Evolutionary conservation across 1,140 invertebrate genomes (phyloP), one percentile per base, ranked within the genome.

Genomic region (Sogatella furcifera): DNA sequence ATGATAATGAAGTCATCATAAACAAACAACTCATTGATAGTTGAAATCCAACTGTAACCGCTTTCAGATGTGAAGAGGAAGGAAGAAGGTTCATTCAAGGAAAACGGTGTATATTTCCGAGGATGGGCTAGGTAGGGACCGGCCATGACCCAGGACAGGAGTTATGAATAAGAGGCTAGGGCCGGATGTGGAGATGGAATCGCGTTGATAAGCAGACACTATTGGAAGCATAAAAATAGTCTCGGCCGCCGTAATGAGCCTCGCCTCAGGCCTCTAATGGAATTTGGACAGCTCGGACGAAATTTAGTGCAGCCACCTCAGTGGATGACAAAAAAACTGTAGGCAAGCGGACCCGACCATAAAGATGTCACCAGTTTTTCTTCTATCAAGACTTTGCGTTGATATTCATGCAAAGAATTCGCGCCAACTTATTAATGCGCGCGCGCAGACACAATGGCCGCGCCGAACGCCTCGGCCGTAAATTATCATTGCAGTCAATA

Each of bases 401-500:
- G 24, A 28, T 28, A 28, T 28, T n/a, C n/a, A n/a, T n/a, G n/a
- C n/a, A n/a, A n/a, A n/a, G n/a, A n/a, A n/a, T n/a, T n/a, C n/a
- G n/a, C n/a, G n/a, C n/a, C n/a, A n/a, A n/a, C n/a, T n/a, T n/a
- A n/a, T n/a, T 28, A 6, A 6, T 9, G 17, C 43, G 14, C 52
- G 21, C 11, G 9, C 9, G 21, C 52, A 8, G 34, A 54, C 9
- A 54, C 52, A 54, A 54, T 54, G 52, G 52, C 17, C 52, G 19
- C 24, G 6, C 52, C 10, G 17, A 28, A 8, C 24, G 5, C 19
- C 22, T 31, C 19, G 10, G 9, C 52, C 10, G 34, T 54, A 54
- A 54, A 54, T 54, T 54, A 54, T 54, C 28, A 54, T 54, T 54
- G 19, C 10, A 28, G 52, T 54, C 52, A 54, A 54, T 54, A 54